phyloP scores from a whole-genome alignment of 2,888 invertebrate species.

The Belgica antarctica region DNA sequence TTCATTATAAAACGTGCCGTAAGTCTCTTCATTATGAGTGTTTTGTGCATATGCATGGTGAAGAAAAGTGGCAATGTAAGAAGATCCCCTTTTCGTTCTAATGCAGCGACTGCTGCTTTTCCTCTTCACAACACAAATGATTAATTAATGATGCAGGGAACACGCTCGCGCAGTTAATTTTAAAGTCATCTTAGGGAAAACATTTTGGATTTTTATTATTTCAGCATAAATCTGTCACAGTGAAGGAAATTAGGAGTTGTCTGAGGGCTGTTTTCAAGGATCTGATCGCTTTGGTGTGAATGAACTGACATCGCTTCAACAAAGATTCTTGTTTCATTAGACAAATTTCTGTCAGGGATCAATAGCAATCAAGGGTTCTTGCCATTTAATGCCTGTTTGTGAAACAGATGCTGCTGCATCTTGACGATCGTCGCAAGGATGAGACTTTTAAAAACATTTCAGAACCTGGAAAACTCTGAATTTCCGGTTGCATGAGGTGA shows the following conservation, averaged over 20 bases:
- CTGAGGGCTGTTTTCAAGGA: not conserved
- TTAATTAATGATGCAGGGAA: conserved; percentile 33
- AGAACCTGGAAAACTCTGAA: not conserved
- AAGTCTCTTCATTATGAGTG: conserved; percentile 22
- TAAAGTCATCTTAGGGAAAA: conserved; percentile 20
- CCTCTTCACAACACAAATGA: conserved; percentile 19
- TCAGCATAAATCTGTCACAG: conserved; percentile 23
- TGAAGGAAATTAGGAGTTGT: no score
- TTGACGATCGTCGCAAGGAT: not conserved
- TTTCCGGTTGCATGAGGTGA: conserved; percentile 22
- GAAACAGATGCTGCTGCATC: conserved; percentile 20
- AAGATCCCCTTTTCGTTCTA: conserved; percentile 21
- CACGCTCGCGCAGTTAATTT: conserved; percentile 31
- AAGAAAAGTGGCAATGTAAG: not conserved
- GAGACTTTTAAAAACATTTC: not conserved
- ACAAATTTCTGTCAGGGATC: conserved; percentile 32
- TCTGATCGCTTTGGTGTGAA: not conserved
- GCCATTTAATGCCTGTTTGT: not conserved
- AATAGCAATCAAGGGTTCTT: conserved; percentile 11
- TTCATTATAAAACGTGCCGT: conserved; percentile 27
- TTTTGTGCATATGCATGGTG: conserved; percentile 18
- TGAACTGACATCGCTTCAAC: not conserved
- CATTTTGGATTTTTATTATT: conserved; percentile 15
- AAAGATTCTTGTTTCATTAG: conserved; percentile 16
- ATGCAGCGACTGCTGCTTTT: conserved; percentile 14